Base-by-base conservation (phyloP, 2,113 vertebrate species). In the Halichoerus grypus region DNA sequence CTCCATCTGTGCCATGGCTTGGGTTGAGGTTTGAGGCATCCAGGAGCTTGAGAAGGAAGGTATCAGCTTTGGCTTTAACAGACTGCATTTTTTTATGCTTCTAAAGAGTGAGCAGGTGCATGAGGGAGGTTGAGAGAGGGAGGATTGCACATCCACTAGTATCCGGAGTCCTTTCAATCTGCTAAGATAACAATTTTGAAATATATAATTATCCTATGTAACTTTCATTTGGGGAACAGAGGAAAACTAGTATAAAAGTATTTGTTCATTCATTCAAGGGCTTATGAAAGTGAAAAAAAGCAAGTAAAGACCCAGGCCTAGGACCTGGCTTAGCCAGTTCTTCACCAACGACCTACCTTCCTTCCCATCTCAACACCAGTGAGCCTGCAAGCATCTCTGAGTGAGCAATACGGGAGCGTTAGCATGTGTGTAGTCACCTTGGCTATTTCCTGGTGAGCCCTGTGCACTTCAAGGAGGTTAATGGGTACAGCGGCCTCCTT, bases 211-310 rank as follows among this genome's bases (percentile, higher is more conserved):
- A 95, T 96, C 93, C 76, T 82, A 12, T 59, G 96, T 98, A 98
- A 98, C 91, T 67, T 90, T 97, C 95, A 97, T 97, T 98, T 14
- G 4, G 24, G 96, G 97, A 46, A 46, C 59, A 93, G 94, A 94
- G 65, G 95, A 97, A 97, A 93, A n/a, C 7, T 39, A 97, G 96
- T 98, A 97, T 89, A 98, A 98, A 98, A 97, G 97, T 91, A 98
- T 67, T n/a, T 31, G 31, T 33, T n/a, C 65, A 65, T 33, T 3
- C 28, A 67, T 67, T 33, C 18, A 72, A 39, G 97, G 67, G 97
- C 95, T 98, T 90, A 10, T 97, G 95, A 98, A 98, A 97, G 46
- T 1, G 74, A 97, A 97, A 97, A 67, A 67, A 97, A 98, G 85
- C 97, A 61, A 80, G 74, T 51, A 42, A 36, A 49, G 22, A 22